Base-by-base conservation (phyloP, 2,797 vertebrate species). In the Ptychadena robeensis region DNA sequence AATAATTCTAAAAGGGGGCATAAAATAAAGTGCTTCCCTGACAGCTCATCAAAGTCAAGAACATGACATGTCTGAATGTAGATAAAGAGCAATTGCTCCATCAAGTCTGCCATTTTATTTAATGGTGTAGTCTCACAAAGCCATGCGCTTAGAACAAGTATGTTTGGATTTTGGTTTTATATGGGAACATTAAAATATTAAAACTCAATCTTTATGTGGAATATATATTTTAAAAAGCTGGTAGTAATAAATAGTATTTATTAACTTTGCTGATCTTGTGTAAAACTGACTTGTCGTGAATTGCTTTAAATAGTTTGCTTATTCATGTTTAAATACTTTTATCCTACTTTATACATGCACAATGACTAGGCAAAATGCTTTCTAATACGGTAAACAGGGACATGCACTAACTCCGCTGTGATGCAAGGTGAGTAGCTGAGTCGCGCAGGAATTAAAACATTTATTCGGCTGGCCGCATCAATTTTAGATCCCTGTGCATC, bases 21-120 rank as follows among this genome's bases (percentile, higher is more conserved):
- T 53, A 28, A 61, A 25, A 25, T 28, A 61, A 61, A 61, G 59
- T 61, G 27, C 25, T 61, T 61, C 25, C 9, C n/a, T 61, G 59
- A 61, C 59, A 61, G 59, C 59, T 25, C 59, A 61, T 61, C 59
- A 61, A 61, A 61, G 59, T 61, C 59, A 61, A 61, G 59, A 61
- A 28, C 11, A 61, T 61, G 25, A 28, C 59, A 61, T 61, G 9
- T 61, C 59, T 61, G 59, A 61, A 27, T 61, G 59, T 25, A 61
- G 59, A 61, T 61, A 61, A 61, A 61, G 59, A 61, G 59, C 59
- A 61, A 61, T 61, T 61, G 25, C 27, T 61, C 27, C 25, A 61
- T 61, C 59, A 61, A 61, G 25, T 61, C 57, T 61, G 57, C 59
- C 11, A 61, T 61, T 61, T 61, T 61, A 25, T 61, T 61, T 61